phyloP scores from a whole-genome alignment of 2,888 invertebrate species.

The Adelognathus sp. region DNA sequence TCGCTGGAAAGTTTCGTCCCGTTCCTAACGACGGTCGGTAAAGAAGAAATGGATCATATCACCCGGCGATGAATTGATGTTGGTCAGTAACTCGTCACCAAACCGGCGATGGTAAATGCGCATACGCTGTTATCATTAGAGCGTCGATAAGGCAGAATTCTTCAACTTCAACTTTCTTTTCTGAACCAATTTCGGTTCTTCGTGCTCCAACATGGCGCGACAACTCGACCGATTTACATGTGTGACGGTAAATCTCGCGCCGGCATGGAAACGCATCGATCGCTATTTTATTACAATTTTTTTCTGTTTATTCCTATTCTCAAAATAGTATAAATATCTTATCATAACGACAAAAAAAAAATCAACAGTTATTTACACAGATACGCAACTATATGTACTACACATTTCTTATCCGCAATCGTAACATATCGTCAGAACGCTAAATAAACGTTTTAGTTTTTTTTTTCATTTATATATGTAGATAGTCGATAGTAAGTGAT shows the following conservation, averaged over 20 bases:
- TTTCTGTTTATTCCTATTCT: conserved; percentile 5
- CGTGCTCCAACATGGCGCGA: not conserved
- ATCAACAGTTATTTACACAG: conserved; percentile 47
- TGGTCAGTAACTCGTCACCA: not conserved
- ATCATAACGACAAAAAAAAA: conserved; percentile 27
- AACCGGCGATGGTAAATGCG: not conserved
- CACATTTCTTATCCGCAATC: not conserved
- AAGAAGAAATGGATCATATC: not conserved
- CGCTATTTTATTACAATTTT: conserved; percentile 6
- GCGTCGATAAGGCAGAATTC: not conserved
- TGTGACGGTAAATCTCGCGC: too few relatives aligned
- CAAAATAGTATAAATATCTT: conserved; percentile 50
- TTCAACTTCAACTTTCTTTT: not conserved
- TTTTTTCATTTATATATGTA: too few relatives aligned
- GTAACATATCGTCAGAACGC: not conserved
- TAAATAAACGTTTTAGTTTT: not conserved
- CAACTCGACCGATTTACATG: not conserved
- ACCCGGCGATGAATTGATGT: not conserved
- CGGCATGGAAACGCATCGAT: not conserved
- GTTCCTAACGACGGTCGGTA: too few relatives aligned
- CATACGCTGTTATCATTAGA: not conserved
- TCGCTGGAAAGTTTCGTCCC: too few relatives aligned
- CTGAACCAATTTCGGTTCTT: not conserved
- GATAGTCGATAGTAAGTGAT: conserved; percentile 7
- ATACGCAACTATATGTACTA: conserved; percentile 17